Base-by-base conservation (phyloP, 1,140 invertebrate genomes). In the Gonioctena quinquepunctata region DNA sequence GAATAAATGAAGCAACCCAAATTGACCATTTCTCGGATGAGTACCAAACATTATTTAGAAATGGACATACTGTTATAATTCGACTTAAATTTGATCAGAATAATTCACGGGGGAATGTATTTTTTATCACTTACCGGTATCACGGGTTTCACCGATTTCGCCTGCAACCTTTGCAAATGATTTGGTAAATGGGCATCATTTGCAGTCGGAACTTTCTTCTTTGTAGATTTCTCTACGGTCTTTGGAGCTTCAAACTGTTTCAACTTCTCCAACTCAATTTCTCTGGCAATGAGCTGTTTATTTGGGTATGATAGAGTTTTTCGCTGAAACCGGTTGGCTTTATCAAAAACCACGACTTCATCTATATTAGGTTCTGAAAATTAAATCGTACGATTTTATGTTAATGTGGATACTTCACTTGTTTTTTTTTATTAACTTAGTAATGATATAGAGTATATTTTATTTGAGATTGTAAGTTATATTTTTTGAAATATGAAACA, bases 241-340 rank as follows among this genome's bases (percentile, higher is more conserved):
- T 52, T 60, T 4, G 62, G 27, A 8, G 7, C 50, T 68, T 79
- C 72, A 77, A 79, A 26, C 79, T 88, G 84, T 66, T 89, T 86
- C 76, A 94, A 87, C 76, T 90, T 90, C 79, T 91, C 91, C 25
- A 89, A 76, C 76, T 93, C 91, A 72, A 94, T 88, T 85, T 95
- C 93, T 73, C 90, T 87, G 27, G 91, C 88, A 23, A 96, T 87
- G 33, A 95, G 82, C 79, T 95, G 94, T 75, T 92, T 93, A 19
- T 90, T 87, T 1, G 89, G 88, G 79, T 95, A 94, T 0, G 88
- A 84, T 8, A 86, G 70, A 6, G 27, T 16, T 48, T 65, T 79
- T 78, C 27, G 79, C 79, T 33, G 80, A 79, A 3, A 16, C 80
- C 76, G 21, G 71, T 84, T 81, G 18, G 73, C 66, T 21, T 68